These are phyloP conservation scores for Caenorhabditis zanzibari DNA, from an alignment of 2,888 invertebrate genomes.

Conservation along the genomic window DNA sequence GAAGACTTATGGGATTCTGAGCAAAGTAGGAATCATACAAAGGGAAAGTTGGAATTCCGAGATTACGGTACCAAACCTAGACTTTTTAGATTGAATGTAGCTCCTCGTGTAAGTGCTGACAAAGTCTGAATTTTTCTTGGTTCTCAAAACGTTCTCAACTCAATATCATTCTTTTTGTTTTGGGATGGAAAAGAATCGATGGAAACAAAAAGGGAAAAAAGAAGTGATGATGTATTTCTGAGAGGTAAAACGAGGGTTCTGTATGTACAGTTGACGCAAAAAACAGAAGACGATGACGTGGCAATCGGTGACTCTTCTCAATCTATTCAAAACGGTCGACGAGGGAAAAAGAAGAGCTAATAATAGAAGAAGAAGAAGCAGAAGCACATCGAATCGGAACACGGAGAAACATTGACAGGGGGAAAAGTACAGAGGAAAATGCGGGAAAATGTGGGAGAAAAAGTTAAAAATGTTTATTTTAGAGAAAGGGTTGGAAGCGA, in stretches of 20 bases:
- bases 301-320: constrained; percentile 16
- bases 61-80: too few relatives aligned
- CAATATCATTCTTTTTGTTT: constrained; percentile 29
- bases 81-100: too few relatives aligned
- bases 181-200: constrained; percentile 18
- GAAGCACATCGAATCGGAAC: constrained; percentile 5
- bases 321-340: constrained; percentile 26
- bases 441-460: constrained; percentile 37
- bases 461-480: constrained; percentile 56
- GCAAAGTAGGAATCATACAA: not conserved
- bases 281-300: constrained; percentile 24
- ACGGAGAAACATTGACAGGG: constrained; percentile 17
- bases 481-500: constrained; percentile 41
- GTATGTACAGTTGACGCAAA: constrained; percentile 8
- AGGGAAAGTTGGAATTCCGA: not conserved
- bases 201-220: constrained; percentile 15
- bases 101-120: too few relatives aligned
- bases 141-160: constrained; percentile 38
- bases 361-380: constrained; percentile 32
- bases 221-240: not conserved
- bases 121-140: not conserved
- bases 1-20: not conserved
- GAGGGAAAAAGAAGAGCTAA: constrained; percentile 32
- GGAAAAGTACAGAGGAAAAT: constrained; percentile 46
- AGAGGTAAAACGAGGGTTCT: constrained; percentile 31